phyloP scores from a whole-genome alignment of 2,113 vertebrate species.

The Paracyprichromis sp. region DNA sequence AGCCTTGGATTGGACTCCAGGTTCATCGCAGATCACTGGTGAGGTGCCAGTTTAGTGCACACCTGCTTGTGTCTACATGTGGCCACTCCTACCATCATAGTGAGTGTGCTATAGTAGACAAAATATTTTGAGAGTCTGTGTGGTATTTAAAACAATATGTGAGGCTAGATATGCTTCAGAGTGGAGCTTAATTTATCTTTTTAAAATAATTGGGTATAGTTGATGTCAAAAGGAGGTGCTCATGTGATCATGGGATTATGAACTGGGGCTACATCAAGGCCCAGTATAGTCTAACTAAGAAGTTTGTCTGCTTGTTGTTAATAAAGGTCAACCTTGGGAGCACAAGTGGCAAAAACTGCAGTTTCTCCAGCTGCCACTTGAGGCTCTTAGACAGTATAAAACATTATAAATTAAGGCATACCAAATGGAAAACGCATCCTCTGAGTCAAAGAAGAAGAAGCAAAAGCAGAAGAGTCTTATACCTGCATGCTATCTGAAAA shows the following conservation, averaged over 20 bases:
- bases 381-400: neutral
- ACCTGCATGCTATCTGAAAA: neutral
- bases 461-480: neutral
- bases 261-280: neutral
- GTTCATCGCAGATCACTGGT: constrained; percentile 4
- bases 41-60: neutral
- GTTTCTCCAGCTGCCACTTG: neutral
- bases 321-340: neutral
- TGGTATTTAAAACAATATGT: neutral
- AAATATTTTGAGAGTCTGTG: neutral
- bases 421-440: neutral
- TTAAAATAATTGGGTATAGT: neutral
- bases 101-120: neutral
- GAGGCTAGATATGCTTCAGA: neutral
- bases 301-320: neutral
- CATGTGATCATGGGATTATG: neutral
- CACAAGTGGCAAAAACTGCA: neutral
- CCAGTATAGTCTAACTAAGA: neutral
- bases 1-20: neutral
- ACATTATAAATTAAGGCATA: neutral
- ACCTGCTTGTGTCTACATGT: neutral
- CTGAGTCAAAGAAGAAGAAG: neutral
- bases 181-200: neutral
- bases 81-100: neutral
- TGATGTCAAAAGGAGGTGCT: neutral